phyloP scores from a whole-genome alignment of 2,113 vertebrate genomes.

The Pseudopipra pipra region DNA sequence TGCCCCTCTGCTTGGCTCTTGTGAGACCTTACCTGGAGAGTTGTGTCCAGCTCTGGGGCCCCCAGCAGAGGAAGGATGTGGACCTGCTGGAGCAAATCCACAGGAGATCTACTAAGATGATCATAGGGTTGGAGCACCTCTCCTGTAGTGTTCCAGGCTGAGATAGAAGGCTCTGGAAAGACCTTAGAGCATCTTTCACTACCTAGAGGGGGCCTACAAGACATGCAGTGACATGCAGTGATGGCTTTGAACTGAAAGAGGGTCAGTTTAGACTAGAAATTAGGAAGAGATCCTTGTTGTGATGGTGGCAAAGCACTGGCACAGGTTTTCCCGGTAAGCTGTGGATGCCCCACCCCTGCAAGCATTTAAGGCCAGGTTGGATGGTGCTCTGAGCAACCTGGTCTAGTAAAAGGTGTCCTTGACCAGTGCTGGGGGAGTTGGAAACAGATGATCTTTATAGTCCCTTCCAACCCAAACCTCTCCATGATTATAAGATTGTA shows the following conservation, averaged over 20 bases:
- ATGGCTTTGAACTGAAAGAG: background rate
- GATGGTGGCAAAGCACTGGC: background rate
- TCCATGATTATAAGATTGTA: background rate
- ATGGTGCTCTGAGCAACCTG: background rate
- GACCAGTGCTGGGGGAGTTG: rapidly evolving
- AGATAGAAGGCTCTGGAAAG: background rate
- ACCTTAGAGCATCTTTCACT: background rate
- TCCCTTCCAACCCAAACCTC: background rate
- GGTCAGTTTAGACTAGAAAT: background rate
- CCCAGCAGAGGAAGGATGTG: background rate
- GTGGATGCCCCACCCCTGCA: background rate
- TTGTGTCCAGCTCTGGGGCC: background rate
- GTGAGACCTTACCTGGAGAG: rapidly evolving
- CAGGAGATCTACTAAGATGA: background rate
- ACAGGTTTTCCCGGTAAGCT: background rate
- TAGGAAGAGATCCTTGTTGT: background rate
- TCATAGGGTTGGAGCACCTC: background rate
- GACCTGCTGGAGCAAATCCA: rapidly evolving
- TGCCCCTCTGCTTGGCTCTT: background rate
- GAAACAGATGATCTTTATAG: background rate
- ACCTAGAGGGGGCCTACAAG: background rate
- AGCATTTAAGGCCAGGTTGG: background rate
- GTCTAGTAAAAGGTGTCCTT: background rate
- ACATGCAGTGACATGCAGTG: too few species aligned
- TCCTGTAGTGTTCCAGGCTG: background rate